These are phyloP conservation scores for Polia nebulosa DNA, from an alignment of 2,888 invertebrate genomes.

Conservation along the genomic window DNA sequence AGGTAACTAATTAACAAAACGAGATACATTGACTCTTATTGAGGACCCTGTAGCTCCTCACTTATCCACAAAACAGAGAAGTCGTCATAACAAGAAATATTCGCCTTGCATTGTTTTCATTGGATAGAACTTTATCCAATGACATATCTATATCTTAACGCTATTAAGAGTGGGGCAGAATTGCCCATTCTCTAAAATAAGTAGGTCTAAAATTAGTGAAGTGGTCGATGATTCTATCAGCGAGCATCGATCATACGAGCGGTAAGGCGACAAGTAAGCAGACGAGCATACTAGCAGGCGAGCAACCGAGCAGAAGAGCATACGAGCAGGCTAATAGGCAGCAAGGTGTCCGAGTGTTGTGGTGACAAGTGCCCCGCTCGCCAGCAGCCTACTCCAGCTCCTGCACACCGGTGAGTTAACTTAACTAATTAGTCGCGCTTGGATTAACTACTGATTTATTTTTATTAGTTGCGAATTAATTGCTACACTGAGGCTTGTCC, in stretches of 20 bases:
- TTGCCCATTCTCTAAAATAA: too few species aligned
- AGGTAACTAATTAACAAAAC: too few species aligned
- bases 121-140: too few species aligned
- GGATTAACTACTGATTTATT: constrained; percentile 3
- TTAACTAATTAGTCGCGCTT: constrained; percentile 8
- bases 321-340: background rate
- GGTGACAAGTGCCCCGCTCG: background rate
- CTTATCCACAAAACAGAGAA: too few species aligned
- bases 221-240: constrained; percentile 10
- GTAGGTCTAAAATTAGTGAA: constrained; percentile 20
- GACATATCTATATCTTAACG: too few species aligned
- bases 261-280: background rate
- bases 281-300: background rate
- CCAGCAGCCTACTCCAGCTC: background rate
- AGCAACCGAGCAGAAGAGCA: background rate
- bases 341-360: background rate
- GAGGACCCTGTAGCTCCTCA: too few species aligned
- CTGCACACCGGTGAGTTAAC: constrained; percentile 13
- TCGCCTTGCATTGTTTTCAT: too few species aligned
- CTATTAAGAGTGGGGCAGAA: too few species aligned
- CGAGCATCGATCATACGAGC: background rate
- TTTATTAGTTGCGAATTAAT: background rate
- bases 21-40: too few species aligned
- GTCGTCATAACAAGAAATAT: too few species aligned
- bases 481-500: background rate